A percentile compares a stretch with the other conserved stretches of the same genome.
phyloP scores from a whole-genome alignment of 2,797 vertebrate species.

The Lepus townsendii region DNA sequence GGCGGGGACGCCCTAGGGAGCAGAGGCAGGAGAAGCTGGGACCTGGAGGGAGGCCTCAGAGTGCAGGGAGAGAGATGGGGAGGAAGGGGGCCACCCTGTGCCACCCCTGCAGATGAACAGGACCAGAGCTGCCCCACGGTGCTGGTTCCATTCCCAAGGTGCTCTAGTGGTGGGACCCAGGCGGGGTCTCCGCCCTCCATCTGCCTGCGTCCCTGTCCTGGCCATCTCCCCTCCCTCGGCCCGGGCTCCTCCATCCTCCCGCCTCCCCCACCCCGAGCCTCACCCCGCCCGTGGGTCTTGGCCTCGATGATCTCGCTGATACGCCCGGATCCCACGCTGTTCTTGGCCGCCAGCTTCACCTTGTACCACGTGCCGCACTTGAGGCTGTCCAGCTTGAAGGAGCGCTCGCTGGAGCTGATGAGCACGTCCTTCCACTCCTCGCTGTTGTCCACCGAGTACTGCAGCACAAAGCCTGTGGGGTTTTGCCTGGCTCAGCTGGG shows the following conservation, averaged over 20 bases:
- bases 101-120: not conserved
- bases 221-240: accelerated
- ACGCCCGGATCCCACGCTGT: constrained; percentile 98
- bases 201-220: not conserved
- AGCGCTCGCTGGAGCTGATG: constrained; percentile 96
- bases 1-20: not conserved
- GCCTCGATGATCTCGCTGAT: constrained; percentile 99
- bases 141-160: not conserved
- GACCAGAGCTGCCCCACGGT: not conserved
- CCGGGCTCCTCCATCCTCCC: not conserved
- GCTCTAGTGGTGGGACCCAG: not conserved
- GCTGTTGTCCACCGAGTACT: constrained; percentile 98
- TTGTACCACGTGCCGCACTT: constrained; percentile 99
- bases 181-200: not conserved
- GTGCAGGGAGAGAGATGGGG: not conserved
- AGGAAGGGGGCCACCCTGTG: not conserved
- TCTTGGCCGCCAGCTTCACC: constrained; percentile 98
- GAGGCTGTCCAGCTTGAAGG: constrained; percentile 97
- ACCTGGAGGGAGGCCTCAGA: not conserved
- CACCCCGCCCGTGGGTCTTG: constrained; percentile 98
- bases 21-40: not conserved
- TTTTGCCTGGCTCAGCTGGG: not conserved
- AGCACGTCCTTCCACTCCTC: constrained; percentile 99
- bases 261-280: constrained; percentile 71
- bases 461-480: constrained; percentile 95